Evolutionary conservation across 2,797 vertebrate genomes (phyloP), one percentile per base, ranked within the genome.

Genomic region (Leptatherina wallacei): DNA sequence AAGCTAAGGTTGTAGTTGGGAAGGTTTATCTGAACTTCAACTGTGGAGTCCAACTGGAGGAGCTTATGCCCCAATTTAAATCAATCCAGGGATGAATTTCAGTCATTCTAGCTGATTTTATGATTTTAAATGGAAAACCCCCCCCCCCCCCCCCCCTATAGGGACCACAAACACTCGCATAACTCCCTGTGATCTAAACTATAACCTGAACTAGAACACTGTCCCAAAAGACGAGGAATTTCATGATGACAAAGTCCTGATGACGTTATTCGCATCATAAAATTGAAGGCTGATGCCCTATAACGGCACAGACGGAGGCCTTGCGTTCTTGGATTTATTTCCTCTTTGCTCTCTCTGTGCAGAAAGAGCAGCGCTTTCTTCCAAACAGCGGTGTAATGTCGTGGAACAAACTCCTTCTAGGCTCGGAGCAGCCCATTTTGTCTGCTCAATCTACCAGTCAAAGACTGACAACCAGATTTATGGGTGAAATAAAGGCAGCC

Each of bases 381-480:
- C 70, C 67, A 82, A 88, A 88, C 82, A 86, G 70, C 33, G 24
- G 83, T 73, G 83, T 93, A 94, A 94, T 93, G 92, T 93, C 42
- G 85, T 91, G 91, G 92, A 94, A 94, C 91, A 91, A 91, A 92
- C 88, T 88, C 85, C 84, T 90, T 71, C 79, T 77, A 86, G 91
- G 85, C 86, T 83, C 65, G 60, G 71, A 82, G 85, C 72, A 80
- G 73, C 85, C 79, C 72, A 73, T 86, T 91, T 88, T 88, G 85
- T 88, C 86, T 89, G 87, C 87, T 90, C 88, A 82, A 90, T 92
- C 87, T 89, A 89, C 87, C 88, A 89, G 85, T 85, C 88, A 74
- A 52, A 75, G 59, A 69, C 77, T 84, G 87, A 89, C 84, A 89
- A 69, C 42, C 38, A 91, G 91, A 94, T 93, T 91, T 89, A 94